Evolutionary conservation across 2,113 vertebrate genomes (phyloP).

Genomic region (Ceuthmochares aereus): DNA sequence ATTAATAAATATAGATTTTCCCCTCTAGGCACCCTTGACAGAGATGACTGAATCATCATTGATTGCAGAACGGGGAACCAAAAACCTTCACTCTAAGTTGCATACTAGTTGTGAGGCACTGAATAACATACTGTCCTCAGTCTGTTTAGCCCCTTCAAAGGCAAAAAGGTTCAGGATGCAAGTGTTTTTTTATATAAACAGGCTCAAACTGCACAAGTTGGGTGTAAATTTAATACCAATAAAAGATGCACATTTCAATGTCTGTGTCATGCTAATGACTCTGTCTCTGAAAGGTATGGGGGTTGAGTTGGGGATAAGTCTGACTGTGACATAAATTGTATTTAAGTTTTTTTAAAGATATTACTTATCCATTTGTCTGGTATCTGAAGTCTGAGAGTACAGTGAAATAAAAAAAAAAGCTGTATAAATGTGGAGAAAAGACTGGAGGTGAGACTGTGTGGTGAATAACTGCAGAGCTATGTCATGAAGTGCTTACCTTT

Average conservation of each 20-base stretch:
- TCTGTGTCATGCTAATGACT: no score
- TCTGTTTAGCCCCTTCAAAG: neutral
- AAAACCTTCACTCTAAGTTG: neutral
- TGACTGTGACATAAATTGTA: neutral
- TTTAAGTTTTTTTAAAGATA: neutral
- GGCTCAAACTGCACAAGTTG: neutral
- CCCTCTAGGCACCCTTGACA: neutral
- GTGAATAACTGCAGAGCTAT: neutral
- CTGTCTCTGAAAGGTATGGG: neutral
- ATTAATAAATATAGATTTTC: neutral
- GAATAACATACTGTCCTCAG: neutral
- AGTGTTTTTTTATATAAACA: neutral
- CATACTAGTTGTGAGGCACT: neutral
- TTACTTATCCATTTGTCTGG: neutral
- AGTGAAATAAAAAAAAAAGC: neutral
- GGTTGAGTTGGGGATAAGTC: neutral
- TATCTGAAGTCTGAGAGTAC: neutral
- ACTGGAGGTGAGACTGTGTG: neutral
- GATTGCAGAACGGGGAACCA: neutral
- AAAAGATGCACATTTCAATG: neutral
- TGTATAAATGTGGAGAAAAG: neutral
- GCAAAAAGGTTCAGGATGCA: neutral
- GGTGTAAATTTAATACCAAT: neutral
- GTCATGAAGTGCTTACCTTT: slow-evolving; percentile 20
- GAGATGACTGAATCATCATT: neutral